Evolutionary conservation across 2,888 invertebrate genomes (phyloP), one percentile per base, ranked within the genome.

Genomic region (Ichneumon xanthorius): DNA sequence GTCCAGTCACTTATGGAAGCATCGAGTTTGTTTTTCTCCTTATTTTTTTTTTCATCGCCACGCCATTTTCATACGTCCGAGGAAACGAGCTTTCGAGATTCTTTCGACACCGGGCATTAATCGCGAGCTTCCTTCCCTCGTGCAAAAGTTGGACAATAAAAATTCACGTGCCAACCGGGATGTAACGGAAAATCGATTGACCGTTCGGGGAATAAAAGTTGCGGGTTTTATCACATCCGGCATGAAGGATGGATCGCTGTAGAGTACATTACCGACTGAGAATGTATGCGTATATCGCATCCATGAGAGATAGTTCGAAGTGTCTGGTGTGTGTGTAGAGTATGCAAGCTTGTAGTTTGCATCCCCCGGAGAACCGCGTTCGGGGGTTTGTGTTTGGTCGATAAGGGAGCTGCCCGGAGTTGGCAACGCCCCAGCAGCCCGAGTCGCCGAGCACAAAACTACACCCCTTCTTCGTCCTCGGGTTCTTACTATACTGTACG

Each of bases 311-410:
- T 70, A 70, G 30, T 79, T 79, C 33, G 50, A 75, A 78, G 50
- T 37, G 55, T 82, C 48, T 48, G 58, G 48, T 2, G 45, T 37
- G 53, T 58, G 30, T 50, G 9, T 48, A 22, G 22, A 50, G 53
- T 72, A 14, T 48, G 19, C 68, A 67, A 71, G 80, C 75, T 73
- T 71, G 63, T 73, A 81, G 45, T 67, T 55, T 16, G 55, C 22
- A 58, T 37, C 82, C 85, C 73, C 77, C 77, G 65, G 65, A 79
- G 82, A 79, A 82, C 71, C 83, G 72, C 58, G 77, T 72, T 75
- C 85, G 84, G 87, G 87, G 86, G 86, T 87, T 48, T 86, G 30
- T 91, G 93, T 93, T 93, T 93, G 92, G 90, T 93, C 93, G 93
- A 93, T 93, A 92, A 86, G 89, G 87, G 85, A 87, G 80, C 88